Evolutionary conservation across 2,797 vertebrate species (phyloP), one percentile per base, ranked within the genome.

Genomic region (Apogon talboti): DNA sequence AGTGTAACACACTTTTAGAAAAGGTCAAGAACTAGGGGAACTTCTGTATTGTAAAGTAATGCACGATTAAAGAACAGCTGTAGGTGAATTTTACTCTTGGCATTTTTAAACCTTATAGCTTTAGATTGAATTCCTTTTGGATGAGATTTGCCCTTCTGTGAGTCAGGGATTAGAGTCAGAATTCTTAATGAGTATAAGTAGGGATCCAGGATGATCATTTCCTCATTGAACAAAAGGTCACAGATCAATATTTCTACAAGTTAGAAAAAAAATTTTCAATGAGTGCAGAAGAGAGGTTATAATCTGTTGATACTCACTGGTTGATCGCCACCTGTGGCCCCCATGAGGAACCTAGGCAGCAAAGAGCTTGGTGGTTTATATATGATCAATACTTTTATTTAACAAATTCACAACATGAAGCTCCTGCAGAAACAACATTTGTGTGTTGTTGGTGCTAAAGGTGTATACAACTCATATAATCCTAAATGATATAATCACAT

Each of bases 181-280:
- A 71, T 84, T 67, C 42, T 45, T 85, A 84, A 88, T 75, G 76
- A 81, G 82, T 65, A 76, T 70, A 67, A 74, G 65, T 48, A 66
- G 46, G 63, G 77, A 81, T 84, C 61, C 42, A 52, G 65, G 72
- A 71, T 65, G 73, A 86, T 88, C 65, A 78, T 76, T 73, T 63
- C 70, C 82, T 91, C 76, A 53, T 49, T 74, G 66, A 75, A 72
- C 60, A 49, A 87, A 88, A 90, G 79, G 88, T 87, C 83, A 81
- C 66, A 19, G 76, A 83, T 87, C 83, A 78, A 88, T 88, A 79
- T 44, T 64, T 76, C 19, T 57, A 55, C 63, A 77, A 66, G 40
- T 71, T 52, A 55, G 18, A 59, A 71, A 56, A 38, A 69, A 50
- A 56, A 33, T 66, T 43, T 66, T 65, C 66, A 42, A 57, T 63